A percentile compares a stretch with the other conserved stretches of the same genome.
phyloP scores from a whole-genome alignment of 2,113 vertebrate genomes.

The Oxyura jamaicensis region DNA sequence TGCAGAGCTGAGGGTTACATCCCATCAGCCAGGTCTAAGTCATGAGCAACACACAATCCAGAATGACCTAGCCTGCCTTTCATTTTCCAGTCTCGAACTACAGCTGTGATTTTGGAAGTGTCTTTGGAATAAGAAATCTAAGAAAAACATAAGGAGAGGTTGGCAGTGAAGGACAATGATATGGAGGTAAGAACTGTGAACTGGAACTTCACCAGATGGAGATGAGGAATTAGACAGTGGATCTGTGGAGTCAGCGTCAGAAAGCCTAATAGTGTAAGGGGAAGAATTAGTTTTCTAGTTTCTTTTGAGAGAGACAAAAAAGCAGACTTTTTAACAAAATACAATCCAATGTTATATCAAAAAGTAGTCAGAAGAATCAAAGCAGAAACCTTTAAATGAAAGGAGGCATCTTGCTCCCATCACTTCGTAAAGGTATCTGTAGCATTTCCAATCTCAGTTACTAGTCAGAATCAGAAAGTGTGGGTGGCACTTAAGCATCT shows the following conservation, averaged over 20 bases:
- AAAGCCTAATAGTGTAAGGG: neutral
- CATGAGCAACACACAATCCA: neutral
- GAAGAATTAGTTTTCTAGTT: neutral
- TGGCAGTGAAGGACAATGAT: constrained; percentile 36
- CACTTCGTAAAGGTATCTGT: constrained; percentile 43
- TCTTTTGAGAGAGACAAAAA: neutral
- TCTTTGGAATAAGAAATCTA: neutral
- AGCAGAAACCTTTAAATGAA: constrained; percentile 51
- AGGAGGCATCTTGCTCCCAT: constrained; percentile 53
- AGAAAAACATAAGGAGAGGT: constrained; percentile 46
- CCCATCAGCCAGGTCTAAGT: neutral
- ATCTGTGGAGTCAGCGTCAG: neutral
- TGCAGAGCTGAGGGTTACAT: fast-evolving
- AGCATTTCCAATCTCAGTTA: constrained; percentile 18
- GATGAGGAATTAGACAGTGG: neutral
- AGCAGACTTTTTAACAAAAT: neutral
- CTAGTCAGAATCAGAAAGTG: constrained; percentile 50
- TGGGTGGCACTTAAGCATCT: constrained; percentile 53
- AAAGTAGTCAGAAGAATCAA: constrained; percentile 16
- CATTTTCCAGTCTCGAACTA: neutral
- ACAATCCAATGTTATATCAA: neutral
- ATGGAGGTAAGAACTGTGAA: constrained; percentile 35
- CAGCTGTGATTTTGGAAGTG: neutral
- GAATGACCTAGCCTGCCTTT: neutral
- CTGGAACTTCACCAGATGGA: constrained; percentile 54